Conservation (phyloP, 2,113 vertebrate genomes). For the Rhagologus leucostigma region DNA sequence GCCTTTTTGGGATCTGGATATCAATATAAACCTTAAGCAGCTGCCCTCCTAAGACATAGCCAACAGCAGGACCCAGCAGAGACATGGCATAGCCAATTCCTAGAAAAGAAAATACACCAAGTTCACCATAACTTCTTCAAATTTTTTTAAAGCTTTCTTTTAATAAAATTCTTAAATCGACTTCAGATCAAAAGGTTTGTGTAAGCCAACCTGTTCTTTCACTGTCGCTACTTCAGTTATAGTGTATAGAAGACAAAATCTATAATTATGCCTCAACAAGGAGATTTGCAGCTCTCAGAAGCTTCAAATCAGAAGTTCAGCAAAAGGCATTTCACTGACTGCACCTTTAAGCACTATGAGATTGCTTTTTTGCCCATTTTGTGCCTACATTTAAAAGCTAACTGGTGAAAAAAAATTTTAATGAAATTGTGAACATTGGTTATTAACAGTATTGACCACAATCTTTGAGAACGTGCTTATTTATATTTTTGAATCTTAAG, state of each 20-base stretch:
- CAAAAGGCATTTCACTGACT: not conserved
- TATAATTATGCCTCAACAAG: not conserved
- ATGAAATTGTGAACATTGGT: not conserved
- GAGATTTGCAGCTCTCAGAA: not conserved
- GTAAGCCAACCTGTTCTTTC: not conserved
- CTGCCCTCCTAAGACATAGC: slow-evolving; percentile 78
- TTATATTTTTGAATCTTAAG: not conserved
- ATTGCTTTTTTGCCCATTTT: not conserved
- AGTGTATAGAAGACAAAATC: not conserved
- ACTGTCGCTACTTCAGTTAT: not conserved
- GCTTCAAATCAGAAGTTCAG: not conserved
- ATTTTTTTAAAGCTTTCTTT: not conserved
- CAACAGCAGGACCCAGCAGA: slow-evolving; percentile 78
- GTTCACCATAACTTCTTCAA: not conserved
- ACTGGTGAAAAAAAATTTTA: not conserved
- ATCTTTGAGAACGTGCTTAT: not conserved
- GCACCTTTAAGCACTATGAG: not conserved
- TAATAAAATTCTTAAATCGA: not conserved
- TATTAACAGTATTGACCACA: not conserved
- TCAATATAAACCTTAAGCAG: slow-evolving; percentile 79
- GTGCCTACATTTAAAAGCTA: not conserved
- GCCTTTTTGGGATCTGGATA: slow-evolving; percentile 63
- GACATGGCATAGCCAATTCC: slow-evolving; percentile 80
- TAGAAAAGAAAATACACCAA: slow-evolving; percentile 43
- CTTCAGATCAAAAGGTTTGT: not conserved